phyloP scores from a whole-genome alignment of 2,888 invertebrate species.

The Loripinus fragilis region DNA sequence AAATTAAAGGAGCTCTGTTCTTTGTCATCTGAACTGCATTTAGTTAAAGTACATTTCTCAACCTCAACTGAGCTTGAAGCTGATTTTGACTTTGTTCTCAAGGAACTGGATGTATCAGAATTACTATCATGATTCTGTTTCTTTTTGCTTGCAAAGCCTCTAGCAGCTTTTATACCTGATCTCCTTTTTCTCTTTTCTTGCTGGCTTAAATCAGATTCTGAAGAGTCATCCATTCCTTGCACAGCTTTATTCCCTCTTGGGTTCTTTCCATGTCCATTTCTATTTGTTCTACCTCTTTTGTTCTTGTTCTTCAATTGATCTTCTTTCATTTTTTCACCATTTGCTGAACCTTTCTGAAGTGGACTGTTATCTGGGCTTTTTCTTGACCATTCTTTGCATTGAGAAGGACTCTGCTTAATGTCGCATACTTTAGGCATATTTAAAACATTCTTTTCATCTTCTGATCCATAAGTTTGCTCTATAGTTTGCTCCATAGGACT shows the following conservation, averaged over 20 bases:
- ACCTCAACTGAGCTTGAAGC: neutral
- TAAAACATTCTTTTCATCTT: too few relatives aligned
- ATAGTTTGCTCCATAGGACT: constrained; percentile 40
- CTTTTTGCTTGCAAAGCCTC: constrained; percentile 44
- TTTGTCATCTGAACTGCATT: too few relatives aligned
- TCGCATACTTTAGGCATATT: too few relatives aligned
- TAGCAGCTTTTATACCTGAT: constrained; percentile 33
- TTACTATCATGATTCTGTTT: neutral
- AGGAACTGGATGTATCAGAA: neutral
- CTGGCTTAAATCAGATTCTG: constrained; percentile 28
- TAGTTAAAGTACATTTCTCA: too few relatives aligned
- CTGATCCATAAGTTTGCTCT: neutral
- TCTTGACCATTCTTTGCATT: neutral
- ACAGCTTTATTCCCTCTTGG: neutral
- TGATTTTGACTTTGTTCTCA: neutral
- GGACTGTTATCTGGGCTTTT: neutral
- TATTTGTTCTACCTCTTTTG: neutral
- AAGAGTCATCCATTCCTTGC: neutral
- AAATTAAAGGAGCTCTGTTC: too few relatives aligned
- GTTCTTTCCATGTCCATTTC: neutral
- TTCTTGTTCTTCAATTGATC: neutral
- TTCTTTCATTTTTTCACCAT: neutral
- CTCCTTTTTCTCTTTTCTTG: constrained; percentile 13
- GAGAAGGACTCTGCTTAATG: too few relatives aligned
- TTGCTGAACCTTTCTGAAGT: neutral